Percentiles rank a stretch among this genome's conserved stretches.
Conservation (phyloP, 1,140 invertebrate genomes). For the Solenopsis fugax region DNA sequence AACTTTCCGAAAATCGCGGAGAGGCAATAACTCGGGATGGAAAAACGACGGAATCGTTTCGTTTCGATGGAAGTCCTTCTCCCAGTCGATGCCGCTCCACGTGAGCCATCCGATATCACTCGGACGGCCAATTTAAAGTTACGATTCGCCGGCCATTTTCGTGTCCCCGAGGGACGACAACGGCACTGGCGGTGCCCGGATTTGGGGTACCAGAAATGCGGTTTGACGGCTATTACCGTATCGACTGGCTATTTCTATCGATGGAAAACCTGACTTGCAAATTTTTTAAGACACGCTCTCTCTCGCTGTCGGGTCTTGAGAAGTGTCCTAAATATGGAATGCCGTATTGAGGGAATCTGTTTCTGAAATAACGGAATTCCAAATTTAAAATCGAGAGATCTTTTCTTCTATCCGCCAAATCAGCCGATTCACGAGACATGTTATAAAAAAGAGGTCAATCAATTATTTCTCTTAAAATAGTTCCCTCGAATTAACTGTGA, state of each 20-base stretch:
- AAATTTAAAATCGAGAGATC: neutral
- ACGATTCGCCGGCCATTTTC: conserved; percentile 72
- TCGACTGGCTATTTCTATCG: conserved; percentile 34
- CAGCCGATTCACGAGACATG: neutral
- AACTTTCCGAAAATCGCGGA: conserved; percentile 54
- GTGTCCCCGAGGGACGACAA: conserved; percentile 28
- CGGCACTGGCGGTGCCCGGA: conserved; percentile 12
- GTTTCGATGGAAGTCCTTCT: conserved; percentile 52
- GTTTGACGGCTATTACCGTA: conserved; percentile 64
- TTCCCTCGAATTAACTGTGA: neutral
- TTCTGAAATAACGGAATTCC: neutral
- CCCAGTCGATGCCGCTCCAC: conserved; percentile 43
- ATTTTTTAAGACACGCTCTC: conserved; percentile 45
- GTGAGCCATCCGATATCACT: conserved; percentile 69
- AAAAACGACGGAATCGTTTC: conserved; percentile 54
- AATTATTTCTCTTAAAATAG: neutral
- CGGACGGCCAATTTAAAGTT: conserved; percentile 76
- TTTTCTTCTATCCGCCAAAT: neutral
- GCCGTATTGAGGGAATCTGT: neutral
- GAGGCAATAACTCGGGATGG: conserved; percentile 58
- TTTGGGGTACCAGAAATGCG: conserved; percentile 50
- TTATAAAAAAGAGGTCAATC: neutral
- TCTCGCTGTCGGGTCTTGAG: neutral
- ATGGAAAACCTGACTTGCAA: conserved; percentile 38
- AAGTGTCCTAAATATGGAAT: conserved; percentile 21